phyloP scores from a whole-genome alignment of 2,888 invertebrate species.

The Spilarctia lutea region DNA sequence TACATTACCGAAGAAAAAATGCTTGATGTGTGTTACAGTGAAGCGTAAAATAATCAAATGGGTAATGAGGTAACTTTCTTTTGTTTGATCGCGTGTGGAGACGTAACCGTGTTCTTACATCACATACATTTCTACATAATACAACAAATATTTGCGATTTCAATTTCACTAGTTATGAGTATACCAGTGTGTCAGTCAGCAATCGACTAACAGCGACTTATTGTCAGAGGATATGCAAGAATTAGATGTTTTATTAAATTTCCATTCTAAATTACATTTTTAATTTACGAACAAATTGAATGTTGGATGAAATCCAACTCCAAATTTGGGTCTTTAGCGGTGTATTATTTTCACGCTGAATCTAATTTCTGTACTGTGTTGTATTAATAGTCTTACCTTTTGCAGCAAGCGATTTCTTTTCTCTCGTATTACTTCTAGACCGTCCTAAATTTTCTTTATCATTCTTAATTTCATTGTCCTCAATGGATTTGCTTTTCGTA shows the following conservation, averaged over 20 bases:
- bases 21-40: slow-evolving; percentile 4
- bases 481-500: not conserved
- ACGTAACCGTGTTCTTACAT: slow-evolving; percentile 25
- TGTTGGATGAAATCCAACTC: no score
- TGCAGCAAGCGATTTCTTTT: not conserved
- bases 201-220: not conserved
- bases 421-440: not conserved
- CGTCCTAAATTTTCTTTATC: not conserved
- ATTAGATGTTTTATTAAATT: no score
- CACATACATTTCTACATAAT: slow-evolving; percentile 32
- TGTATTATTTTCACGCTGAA: not conserved
- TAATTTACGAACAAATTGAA: no score
- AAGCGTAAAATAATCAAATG: slow-evolving; percentile 29
- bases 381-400: slow-evolving; percentile 2
- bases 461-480: not conserved
- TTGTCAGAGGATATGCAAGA: not conserved
- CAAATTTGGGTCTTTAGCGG: not conserved
- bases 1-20: not conserved
- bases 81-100: slow-evolving; percentile 41
- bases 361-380: not conserved
- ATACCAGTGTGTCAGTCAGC: not conserved
- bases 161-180: slow-evolving; percentile 16
- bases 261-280: no score
- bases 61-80: slow-evolving; percentile 37
- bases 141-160: slow-evolving; percentile 23